phyloP scores from a whole-genome alignment of 2,888 invertebrate genomes.

The Pedicia rivosa region DNA sequence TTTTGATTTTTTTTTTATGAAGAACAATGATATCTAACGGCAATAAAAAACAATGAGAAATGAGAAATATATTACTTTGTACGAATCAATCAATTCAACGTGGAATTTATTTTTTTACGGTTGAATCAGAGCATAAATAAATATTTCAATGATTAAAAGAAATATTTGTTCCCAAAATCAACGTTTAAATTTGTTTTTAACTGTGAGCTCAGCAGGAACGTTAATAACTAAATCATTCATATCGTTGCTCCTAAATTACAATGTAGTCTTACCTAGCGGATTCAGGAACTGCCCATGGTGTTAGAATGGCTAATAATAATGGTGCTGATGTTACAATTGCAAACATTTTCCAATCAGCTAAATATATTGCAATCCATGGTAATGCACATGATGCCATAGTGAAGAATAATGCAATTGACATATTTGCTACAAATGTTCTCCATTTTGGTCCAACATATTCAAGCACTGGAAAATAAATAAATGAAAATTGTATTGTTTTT shows the following conservation, averaged over 20 bases:
- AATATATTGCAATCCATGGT: conserved; percentile 71
- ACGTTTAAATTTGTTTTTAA: not conserved
- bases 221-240: no score
- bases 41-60: no score
- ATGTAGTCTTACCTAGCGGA: conserved; percentile 73
- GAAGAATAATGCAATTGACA: conserved; percentile 81
- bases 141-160: not conserved
- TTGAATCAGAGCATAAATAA: no score
- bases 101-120: no score
- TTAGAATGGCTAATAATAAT: conserved; percentile 47
- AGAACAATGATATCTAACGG: no score
- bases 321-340: conserved; percentile 69
- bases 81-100: no score
- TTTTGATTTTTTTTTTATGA: no score
- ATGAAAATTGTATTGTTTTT: no score
- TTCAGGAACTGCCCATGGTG: conserved; percentile 67
- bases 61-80: no score
- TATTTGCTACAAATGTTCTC: conserved; percentile 80
- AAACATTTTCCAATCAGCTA: conserved; percentile 64
- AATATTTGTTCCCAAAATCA: not conserved
- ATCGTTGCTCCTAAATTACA: no score
- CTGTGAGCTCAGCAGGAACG: no score
- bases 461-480: conserved; percentile 41
- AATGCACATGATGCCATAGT: conserved; percentile 61
- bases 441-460: conserved; percentile 84